Conservation (phyloP, 1,140 invertebrate species). For the Brachystomella parvula region DNA sequence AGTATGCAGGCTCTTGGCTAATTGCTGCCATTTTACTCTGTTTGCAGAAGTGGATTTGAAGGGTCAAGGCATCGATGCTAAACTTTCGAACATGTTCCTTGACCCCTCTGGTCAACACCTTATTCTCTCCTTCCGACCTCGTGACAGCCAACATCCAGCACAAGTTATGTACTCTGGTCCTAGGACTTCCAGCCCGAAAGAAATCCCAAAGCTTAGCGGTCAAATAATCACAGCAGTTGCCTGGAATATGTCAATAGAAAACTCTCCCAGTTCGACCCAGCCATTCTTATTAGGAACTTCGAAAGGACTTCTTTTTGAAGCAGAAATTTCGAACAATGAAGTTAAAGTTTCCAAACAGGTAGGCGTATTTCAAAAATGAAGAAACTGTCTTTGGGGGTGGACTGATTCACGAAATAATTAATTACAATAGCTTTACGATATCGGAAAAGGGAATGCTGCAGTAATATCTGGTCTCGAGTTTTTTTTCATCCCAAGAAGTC, state of each 20-base stretch:
- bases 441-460: constrained; percentile 63
- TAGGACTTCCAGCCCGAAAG: constrained; percentile 57
- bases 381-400: constrained; percentile 9
- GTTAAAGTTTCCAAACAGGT: constrained; percentile 83
- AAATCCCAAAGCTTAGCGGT: constrained; percentile 58
- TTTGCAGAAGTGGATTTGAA: constrained; percentile 43
- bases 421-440: constrained; percentile 65
- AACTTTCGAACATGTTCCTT: constrained; percentile 64
- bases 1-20: constrained; percentile 13
- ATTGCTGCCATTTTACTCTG: constrained; percentile 15
- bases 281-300: constrained; percentile 82
- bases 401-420: constrained; percentile 5
- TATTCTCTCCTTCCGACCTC: constrained; percentile 62
- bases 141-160: constrained; percentile 52
- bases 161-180: constrained; percentile 72
- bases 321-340: constrained; percentile 68
- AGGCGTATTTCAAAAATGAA: constrained; percentile 31
- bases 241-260: constrained; percentile 59
- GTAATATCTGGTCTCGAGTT: constrained; percentile 81
- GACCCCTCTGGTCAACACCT: constrained; percentile 81
- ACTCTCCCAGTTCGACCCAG: constrained; percentile 53
- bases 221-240: constrained; percentile 83
- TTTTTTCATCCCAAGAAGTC: constrained; percentile 55
- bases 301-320: constrained; percentile 84
- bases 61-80: constrained; percentile 48